Evolutionary conservation across 2,113 vertebrate genomes (phyloP), one percentile per base, ranked within the genome.

Genomic region (Sclerurus mexicanus): DNA sequence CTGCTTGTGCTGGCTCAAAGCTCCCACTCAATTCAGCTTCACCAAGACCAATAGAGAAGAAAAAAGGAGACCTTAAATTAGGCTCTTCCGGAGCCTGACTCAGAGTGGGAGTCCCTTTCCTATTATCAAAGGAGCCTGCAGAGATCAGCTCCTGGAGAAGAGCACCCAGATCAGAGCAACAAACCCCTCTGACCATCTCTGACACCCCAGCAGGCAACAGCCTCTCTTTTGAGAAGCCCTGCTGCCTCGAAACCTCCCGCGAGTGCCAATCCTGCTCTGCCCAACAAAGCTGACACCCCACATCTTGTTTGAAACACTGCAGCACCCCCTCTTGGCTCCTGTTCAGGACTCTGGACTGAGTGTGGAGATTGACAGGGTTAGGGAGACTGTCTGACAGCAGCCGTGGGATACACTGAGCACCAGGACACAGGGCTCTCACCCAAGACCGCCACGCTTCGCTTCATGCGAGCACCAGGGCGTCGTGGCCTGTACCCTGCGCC

Each of bases 391-490:
- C 19, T 63, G 20, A 21, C 7, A 16, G 59, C 4, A 11, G 58
- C 46, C 3, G 1, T 0, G 4, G 63, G 52, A 47, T 1, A 14
- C 2, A 1, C 35, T 1, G 6, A 86, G 44, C 33, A 8, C 46
- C 2, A 0, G 66, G 63, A 73, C 31, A 56, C 25, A 21, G 37
- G 7, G 50, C 42, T 75, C 33, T 8, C 35, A 15, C 2, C 23
- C 0, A 8, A 35, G 64, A 42, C 15, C 1, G 5, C 55, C 55
- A n/a, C 0, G 2, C 82, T 85, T 17, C 4, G 0, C 62, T 17
- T 6, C 71, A 31, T 0, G 3, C 0, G 7, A 76, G 58, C 1
- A 0, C 28, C 8, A 59, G 59, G 63, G n/a, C 15, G 0, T 0
- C 2, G 63, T 3, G 20, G 8, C 80, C 59, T 0, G 0, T 27